A percentile compares a stretch with the other conserved stretches of the same genome.
These are phyloP conservation scores for Guaruba guarouba DNA, from an alignment of 2,113 vertebrate genomes.

Conservation along the genomic window DNA sequence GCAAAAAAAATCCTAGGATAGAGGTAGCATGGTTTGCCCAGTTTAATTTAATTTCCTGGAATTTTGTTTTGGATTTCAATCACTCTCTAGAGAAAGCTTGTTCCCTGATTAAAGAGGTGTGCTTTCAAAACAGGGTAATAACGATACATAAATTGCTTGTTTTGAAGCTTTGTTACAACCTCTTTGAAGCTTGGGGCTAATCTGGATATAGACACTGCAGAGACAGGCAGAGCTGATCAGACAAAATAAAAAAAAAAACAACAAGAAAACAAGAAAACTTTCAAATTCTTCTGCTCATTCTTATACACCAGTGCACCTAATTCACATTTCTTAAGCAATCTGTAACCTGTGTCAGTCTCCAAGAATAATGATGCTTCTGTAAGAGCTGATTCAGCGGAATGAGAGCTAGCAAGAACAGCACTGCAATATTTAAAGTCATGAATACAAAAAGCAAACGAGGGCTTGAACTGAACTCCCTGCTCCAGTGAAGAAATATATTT, in stretches of 20 bases:
- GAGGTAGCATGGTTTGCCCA: neutral
- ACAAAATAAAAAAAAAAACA: neutral
- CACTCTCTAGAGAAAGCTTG: neutral
- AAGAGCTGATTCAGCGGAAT: conserved; percentile 43
- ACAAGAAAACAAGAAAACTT: neutral
- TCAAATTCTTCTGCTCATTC: conserved; percentile 16
- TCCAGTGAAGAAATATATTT: neutral
- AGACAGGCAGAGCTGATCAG: neutral
- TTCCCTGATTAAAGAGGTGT: neutral
- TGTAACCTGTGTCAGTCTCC: conserved; percentile 31
- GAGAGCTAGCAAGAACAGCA: neutral
- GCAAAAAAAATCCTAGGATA: neutral
- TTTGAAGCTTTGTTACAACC: conserved; percentile 35
- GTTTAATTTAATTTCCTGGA: neutral
- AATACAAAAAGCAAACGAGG: neutral
- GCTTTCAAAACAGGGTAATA: neutral
- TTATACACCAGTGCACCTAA: neutral
- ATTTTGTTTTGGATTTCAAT: neutral
- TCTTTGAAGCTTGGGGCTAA: conserved; percentile 35
- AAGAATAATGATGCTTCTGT: conserved; percentile 12
- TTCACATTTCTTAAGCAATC: conserved; percentile 23
- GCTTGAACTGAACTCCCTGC: neutral
- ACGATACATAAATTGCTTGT: neutral
- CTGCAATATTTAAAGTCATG: neutral
- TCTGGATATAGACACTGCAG: neutral